These are phyloP conservation scores for Menidia beryllina DNA, from an alignment of 2,113 vertebrate genomes.

Conservation along the genomic window DNA sequence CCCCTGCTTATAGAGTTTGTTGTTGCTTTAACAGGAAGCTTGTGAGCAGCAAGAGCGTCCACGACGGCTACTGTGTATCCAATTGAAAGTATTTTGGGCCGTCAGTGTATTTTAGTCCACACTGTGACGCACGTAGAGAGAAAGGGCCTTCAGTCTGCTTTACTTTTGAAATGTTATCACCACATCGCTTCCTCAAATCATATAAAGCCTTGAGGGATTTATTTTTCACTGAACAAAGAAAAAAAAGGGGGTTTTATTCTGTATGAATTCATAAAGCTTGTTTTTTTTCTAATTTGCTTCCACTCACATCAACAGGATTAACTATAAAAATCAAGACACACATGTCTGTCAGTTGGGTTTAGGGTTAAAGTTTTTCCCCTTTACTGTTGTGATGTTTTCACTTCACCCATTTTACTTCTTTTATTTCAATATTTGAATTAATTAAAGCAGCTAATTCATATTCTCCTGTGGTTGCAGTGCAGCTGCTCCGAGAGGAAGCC, in stretches of 20 bases:
- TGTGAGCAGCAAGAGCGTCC: slow-evolving; percentile 24
- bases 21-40: slow-evolving; percentile 32
- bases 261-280: not conserved
- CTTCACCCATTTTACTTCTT: not conserved
- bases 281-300: not conserved
- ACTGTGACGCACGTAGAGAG: slow-evolving; percentile 50
- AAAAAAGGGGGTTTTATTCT: not conserved
- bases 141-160: slow-evolving; percentile 57
- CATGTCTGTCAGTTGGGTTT: too few relatives aligned
- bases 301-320: not conserved
- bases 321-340: not conserved
- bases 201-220: slow-evolving; percentile 15
- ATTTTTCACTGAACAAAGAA: slow-evolving; percentile 8
- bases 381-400: not conserved
- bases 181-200: slow-evolving; percentile 35
- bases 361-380: not conserved
- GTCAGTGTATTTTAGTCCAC: slow-evolving; percentile 38
- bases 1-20: not conserved
- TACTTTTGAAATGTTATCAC: slow-evolving; percentile 38
- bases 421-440: not conserved
- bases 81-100: slow-evolving; percentile 24
- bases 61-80: slow-evolving; percentile 16
- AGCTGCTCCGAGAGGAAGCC: slow-evolving; percentile 10
- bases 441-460: slow-evolving; percentile 5
- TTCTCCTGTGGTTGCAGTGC: not conserved